Evolutionary conservation across 2,113 vertebrate species (phyloP).

Genomic region (Parus major): DNA sequence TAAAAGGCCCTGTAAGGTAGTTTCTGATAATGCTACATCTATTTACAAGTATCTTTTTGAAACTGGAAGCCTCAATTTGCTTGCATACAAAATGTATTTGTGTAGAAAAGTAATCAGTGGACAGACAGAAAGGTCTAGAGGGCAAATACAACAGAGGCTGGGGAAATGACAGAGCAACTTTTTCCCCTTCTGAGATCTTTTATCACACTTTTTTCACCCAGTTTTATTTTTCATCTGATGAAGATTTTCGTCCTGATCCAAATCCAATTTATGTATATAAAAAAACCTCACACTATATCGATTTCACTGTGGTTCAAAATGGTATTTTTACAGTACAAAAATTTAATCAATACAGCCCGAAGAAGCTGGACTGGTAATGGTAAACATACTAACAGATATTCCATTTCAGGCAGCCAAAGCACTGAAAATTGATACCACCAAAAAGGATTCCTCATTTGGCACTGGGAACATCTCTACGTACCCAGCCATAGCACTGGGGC

Average conservation of each 20-base stretch:
- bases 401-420: conserved; percentile 75
- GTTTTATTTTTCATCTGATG: conserved; percentile 67
- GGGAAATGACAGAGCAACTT: background rate
- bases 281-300: conserved; percentile 59
- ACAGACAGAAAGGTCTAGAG: conserved; percentile 28
- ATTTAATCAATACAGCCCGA: conserved; percentile 78
- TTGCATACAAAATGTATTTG: conserved; percentile 46
- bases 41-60: conserved; percentile 50
- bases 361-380: conserved; percentile 72
- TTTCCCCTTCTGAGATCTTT: conserved; percentile 18
- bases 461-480: conserved; percentile 75
- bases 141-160: background rate
- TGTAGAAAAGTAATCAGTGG: conserved; percentile 49
- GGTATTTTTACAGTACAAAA: conserved; percentile 79
- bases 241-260: conserved; percentile 71
- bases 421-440: conserved; percentile 71
- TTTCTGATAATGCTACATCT: background rate
- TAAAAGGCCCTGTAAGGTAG: background rate
- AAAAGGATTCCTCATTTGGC: conserved; percentile 70
- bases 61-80: conserved; percentile 32
- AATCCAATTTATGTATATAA: conserved; percentile 75
- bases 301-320: conserved; percentile 74
- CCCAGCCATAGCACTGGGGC: conserved; percentile 52
- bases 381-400: conserved; percentile 77
- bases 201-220: conserved; percentile 28